Conservation (phyloP, 2,797 vertebrate species). For the Pygocentrus nattereri region DNA sequence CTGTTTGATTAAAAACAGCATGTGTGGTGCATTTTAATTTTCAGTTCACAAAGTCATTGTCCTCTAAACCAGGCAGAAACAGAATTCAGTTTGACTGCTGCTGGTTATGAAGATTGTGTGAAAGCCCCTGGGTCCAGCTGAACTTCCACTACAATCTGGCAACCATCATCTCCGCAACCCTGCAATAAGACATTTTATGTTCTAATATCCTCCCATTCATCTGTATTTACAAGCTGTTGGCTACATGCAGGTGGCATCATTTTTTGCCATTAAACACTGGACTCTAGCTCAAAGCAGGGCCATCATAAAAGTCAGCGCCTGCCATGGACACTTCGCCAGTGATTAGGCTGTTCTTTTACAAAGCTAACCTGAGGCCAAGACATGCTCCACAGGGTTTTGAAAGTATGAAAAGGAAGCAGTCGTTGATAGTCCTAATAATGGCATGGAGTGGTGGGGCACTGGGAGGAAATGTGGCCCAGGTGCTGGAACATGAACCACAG, state of each 20-base stretch:
- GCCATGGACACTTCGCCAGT: constrained; percentile 64
- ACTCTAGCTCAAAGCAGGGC: constrained; percentile 64
- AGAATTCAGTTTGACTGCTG: not conserved
- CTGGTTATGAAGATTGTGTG: constrained; percentile 5
- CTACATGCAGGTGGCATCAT: constrained; percentile 71
- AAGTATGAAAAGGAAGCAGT: constrained; percentile 48
- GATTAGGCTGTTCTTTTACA: constrained; percentile 67
- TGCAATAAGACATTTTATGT: constrained; percentile 37
- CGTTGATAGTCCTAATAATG: constrained; percentile 56
- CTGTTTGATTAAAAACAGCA: not conserved
- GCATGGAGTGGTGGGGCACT: constrained; percentile 32
- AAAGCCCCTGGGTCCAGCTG: constrained; percentile 17
- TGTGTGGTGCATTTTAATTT: not conserved
- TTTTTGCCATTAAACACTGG: constrained; percentile 65
- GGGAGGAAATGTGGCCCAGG: constrained; percentile 53
- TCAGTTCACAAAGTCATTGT: not conserved
- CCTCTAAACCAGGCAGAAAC: not conserved
- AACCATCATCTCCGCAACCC: constrained; percentile 41
- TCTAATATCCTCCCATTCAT: constrained; percentile 51
- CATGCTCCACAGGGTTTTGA: constrained; percentile 55
- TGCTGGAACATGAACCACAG: constrained; percentile 41
- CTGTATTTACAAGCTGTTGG: constrained; percentile 73
- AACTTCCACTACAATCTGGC: constrained; percentile 45
- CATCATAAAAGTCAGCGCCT: constrained; percentile 72
- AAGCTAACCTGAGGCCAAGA: constrained; percentile 61